Evolutionary conservation across 2,888 invertebrate genomes (phyloP), one percentile per base, ranked within the genome.

Genomic region (Clitarchus hookeri): DNA sequence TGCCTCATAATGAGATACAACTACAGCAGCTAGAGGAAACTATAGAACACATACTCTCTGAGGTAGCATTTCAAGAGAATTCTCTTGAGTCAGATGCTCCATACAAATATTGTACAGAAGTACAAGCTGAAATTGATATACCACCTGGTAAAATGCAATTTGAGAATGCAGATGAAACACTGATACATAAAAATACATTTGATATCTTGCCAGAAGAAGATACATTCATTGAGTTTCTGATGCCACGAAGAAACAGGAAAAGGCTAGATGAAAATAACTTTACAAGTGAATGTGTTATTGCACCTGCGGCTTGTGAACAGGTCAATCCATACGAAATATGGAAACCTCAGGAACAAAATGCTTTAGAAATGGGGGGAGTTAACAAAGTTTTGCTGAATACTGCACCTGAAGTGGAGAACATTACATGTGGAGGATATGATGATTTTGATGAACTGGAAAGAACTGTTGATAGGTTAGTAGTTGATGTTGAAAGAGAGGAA

Each of bases 401-500:
- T 8, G 6, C 65, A 65, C 65, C 19, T 11, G 65, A n/a, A 65
- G 8, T 19, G 19, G 65, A 23, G 65, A n/a, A 19, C 65, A n/a
- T 65, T 23, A 8, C 19, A n/a, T 19, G 8, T 19, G 65, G 65
- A 65, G 16, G n/a, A n/a, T 19, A 65, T 23, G 16, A 65, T 65
- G n/a, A 82, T 77, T 27, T 87, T 23, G 36, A 84, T 54, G 85
- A 87, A 77, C n/a, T 87, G 77, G 86, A 87, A 79, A 53, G 85
- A 79, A 84, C 87, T 13, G 85, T 87, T 12, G 54, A 77, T 25
- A 54, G 86, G 54, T 82, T 87, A 44, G 48, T 87, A n/a, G 80
- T 82, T 25, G 85, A 87, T n/a, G 77, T 86, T 26, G 87, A 87
- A 84, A 84, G 84, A 23, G 87, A 87, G 65, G 86, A 87, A 65